Evolutionary conservation across 2,113 vertebrate species (phyloP), one percentile per base, ranked within the genome.

Genomic region (Rana temporaria): DNA sequence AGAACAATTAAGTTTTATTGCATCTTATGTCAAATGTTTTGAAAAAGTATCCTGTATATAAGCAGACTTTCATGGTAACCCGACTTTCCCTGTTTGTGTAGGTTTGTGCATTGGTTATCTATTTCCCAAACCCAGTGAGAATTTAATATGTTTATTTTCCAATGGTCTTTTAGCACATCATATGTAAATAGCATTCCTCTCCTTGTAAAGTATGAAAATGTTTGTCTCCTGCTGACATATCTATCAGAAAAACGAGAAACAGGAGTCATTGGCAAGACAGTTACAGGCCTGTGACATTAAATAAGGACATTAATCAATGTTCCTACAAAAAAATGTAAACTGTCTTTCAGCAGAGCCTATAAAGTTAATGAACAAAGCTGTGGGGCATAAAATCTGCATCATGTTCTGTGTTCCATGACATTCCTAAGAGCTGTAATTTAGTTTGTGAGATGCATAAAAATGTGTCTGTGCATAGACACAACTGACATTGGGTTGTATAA

Each of bases 361-460:
- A 78, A 78, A 67, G 22, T 64, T 78, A 78, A 65, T 66, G 63
- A 66, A 67, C 34, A 78, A 56, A 78, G 55, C 63, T 67, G 48
- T 60, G 66, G 63, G 76, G 63, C 63, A 78, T 65, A 55, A 55
- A 65, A 67, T 67, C 48, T 56, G 26, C 76, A 67, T 67, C 67
- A 55, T 56, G 42, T 78, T 26, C 62, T 56, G 24, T 78, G 42
- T 78, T 78, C 63, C 76, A 78, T 78, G 34, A 67, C 62, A 56
- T 67, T 78, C 62, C 18, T 53, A 16, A 56, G 62, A 66, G 60
- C 63, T 38, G 48, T 56, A 65, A 78, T 55, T 78, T 67, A 53
- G 76, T 55, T 77, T 75, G 72, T 42, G 62, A 26, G 24, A 38
- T 24, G 34, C 38, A 34, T 73, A 59, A 60, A 74, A 55, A 74